phyloP scores from a whole-genome alignment of 2,113 vertebrate genomes.

The Rhizomys pruinosus region DNA sequence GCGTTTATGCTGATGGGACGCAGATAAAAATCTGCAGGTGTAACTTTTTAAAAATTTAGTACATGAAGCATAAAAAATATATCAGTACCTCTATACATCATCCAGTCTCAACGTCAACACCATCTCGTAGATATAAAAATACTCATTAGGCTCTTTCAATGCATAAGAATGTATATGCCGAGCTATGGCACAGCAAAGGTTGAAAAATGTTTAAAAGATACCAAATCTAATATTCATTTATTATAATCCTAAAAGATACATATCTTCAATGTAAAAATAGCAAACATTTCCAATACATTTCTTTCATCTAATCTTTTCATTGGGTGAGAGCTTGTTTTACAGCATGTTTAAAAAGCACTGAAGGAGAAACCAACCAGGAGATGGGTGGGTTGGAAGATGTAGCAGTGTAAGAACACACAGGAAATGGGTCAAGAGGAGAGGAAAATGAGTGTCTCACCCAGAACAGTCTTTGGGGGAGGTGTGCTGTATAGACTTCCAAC shows the following conservation, averaged over 20 bases:
- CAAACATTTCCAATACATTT: background rate
- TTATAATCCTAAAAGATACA: background rate
- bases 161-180: background rate
- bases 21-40: conserved; percentile 92
- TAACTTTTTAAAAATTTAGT: conserved; percentile 85
- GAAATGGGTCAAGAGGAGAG: background rate
- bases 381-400: background rate
- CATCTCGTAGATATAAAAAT: conserved; percentile 67
- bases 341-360: background rate
- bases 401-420: background rate
- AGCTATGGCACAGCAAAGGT: background rate
- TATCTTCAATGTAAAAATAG: background rate
- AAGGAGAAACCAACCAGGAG: background rate
- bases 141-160: conserved; percentile 10
- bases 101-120: conserved; percentile 64
- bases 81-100: conserved; percentile 75
- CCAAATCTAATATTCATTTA: background rate
- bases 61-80: conserved; percentile 86
- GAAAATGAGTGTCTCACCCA: background rate
- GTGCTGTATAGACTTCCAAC: background rate
- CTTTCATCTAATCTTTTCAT: background rate
- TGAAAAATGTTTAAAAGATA: background rate
- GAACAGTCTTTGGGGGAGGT: background rate
- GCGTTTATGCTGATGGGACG: conserved; percentile 88
- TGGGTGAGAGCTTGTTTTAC: background rate